A percentile compares a stretch with the other conserved stretches of the same genome.
Conservation (phyloP, 2,113 vertebrate species). For the Loxodonta africana region DNA sequence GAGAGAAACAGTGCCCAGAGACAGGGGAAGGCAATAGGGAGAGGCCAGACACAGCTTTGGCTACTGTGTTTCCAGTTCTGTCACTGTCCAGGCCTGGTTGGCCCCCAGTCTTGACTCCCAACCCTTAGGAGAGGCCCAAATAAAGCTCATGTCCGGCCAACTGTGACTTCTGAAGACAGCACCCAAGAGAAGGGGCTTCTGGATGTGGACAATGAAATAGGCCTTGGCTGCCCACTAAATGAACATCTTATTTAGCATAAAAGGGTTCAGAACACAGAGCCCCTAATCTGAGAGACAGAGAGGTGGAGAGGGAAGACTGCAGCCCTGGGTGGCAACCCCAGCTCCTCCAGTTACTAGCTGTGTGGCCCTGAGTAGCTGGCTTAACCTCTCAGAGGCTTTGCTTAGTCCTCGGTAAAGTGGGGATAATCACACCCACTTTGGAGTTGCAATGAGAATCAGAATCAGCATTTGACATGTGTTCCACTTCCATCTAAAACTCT, state of each 20-base stretch:
- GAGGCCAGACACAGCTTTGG: background rate
- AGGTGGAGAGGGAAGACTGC: background rate
- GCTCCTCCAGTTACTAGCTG: background rate
- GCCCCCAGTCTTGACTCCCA: background rate
- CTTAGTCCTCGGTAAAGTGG: background rate
- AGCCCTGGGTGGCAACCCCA: too few species aligned
- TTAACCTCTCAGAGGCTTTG: background rate
- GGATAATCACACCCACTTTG: background rate
- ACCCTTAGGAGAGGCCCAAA: background rate
- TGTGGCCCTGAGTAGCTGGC: background rate
- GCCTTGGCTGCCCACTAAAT: background rate
- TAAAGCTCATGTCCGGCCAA: background rate
- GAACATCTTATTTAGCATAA: background rate
- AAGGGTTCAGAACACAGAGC: background rate
- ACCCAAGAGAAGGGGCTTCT: background rate
- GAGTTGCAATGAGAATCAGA: background rate
- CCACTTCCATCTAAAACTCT: background rate
- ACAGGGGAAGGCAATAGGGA: background rate
- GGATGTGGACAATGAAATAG: background rate
- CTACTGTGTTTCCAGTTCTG: background rate
- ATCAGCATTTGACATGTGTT: fast-evolving
- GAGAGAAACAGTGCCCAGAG: background rate
- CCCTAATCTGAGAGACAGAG: background rate
- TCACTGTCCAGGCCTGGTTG: background rate
- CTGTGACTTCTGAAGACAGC: background rate